Evolutionary conservation across 2,113 vertebrate genomes (phyloP).

Genomic region (Cyrtonyx montezumae): DNA sequence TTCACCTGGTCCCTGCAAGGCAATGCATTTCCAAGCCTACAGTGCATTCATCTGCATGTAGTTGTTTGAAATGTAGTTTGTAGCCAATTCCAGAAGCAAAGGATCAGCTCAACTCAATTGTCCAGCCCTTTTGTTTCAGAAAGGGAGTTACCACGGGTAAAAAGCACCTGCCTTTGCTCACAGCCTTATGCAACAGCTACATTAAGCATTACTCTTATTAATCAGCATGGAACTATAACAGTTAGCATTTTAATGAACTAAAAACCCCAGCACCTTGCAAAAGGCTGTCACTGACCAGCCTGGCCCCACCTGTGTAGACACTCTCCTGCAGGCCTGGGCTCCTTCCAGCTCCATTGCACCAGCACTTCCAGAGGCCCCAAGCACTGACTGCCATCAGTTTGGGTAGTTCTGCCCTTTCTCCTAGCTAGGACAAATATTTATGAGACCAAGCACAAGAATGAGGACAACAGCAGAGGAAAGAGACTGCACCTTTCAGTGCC

Average conservation of each 20-base stretch:
- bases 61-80: neutral
- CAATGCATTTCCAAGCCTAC: neutral
- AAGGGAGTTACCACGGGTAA: neutral
- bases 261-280: neutral
- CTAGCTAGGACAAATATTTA: neutral
- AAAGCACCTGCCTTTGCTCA: neutral
- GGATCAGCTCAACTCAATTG: neutral
- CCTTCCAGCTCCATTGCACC: neutral
- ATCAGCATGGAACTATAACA: neutral
- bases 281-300: neutral
- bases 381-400: neutral
- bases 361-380: neutral
- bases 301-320: neutral
- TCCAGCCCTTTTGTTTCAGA: neutral
- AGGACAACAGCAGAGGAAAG: neutral
- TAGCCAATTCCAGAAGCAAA: rapidly evolving
- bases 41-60: neutral
- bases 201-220: neutral
- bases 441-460: neutral
- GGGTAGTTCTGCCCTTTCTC: neutral
- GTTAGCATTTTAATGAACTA: neutral
- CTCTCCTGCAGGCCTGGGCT: neutral
- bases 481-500: neutral
- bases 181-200: neutral
- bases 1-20: neutral